A percentile compares a stretch with the other conserved stretches of the same genome.
phyloP scores from a whole-genome alignment of 1,140 invertebrate species.

The Drosophila sulfurigaster region DNA sequence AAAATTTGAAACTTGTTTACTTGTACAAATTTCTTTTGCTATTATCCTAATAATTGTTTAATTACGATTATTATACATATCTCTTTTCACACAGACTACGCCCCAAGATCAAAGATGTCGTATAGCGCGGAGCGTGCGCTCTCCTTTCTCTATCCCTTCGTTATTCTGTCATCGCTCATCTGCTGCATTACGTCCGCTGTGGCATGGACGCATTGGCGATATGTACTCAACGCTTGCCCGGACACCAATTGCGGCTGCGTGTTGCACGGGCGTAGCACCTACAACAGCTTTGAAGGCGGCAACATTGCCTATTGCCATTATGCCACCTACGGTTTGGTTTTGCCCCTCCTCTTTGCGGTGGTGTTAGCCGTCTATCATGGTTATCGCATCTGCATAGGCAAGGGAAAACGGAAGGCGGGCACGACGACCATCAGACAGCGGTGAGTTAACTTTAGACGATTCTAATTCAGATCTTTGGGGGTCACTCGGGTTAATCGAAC shows the following conservation, averaged over 20 bases:
- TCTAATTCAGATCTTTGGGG: conserved; percentile 48
- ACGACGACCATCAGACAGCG: conserved; percentile 86
- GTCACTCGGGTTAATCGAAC: conserved; percentile 71
- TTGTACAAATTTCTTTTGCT: no score
- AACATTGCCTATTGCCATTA: conserved; percentile 88
- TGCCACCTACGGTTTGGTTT: conserved; percentile 87
- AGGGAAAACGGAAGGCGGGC: conserved; percentile 85
- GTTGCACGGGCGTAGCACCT: conserved; percentile 87
- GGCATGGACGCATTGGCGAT: conserved; percentile 88
- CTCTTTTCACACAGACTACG: conserved; percentile 28
- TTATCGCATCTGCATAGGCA: conserved; percentile 88
- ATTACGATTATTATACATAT: not conserved
- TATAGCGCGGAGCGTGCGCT: conserved; percentile 86
- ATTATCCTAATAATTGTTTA: no score
- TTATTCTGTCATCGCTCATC: conserved; percentile 85
- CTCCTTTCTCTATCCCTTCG: conserved; percentile 86
- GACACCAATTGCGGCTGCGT: conserved; percentile 89
- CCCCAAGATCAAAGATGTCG: conserved; percentile 58
- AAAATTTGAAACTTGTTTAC: no score
- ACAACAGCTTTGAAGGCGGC: conserved; percentile 88
- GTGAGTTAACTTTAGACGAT: conserved; percentile 77
- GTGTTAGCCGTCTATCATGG: conserved; percentile 88
- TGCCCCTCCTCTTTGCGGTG: conserved; percentile 86
- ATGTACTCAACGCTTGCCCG: conserved; percentile 88
- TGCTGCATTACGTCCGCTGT: conserved; percentile 87